Base-by-base conservation (phyloP, 2,113 vertebrate species). In the Eulemur rufifrons region DNA sequence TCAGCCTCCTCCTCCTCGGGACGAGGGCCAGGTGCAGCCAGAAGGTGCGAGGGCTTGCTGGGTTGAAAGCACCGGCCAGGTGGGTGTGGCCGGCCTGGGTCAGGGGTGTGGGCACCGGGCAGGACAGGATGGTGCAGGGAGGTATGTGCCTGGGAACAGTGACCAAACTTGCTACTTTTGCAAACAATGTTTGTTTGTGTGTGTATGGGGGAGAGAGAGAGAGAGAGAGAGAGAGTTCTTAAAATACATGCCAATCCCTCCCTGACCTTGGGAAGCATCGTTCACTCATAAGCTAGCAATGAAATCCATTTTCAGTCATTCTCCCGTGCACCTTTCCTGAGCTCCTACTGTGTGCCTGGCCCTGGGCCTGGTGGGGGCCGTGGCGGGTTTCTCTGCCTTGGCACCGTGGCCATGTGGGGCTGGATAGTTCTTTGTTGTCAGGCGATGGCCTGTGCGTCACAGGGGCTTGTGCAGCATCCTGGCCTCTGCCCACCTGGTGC, bases 301-400 rank as follows among this genome's bases (percentile, higher is more conserved):
- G 13, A 34, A 2, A 21, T 8, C 0, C 1, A 25, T 9, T 23
- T 21, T n/a, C 25, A 1, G 68, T 2, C 50, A 1, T 56, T 39
- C 9, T 0, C 4, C 1, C 2, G 9, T n/a, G 18, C 66, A 5
- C 6, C 0, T 3, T 59, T 5, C 13, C 3, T 27, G 77, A 37
- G 68, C n/a, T 1, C 54, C 45, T 21, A 0, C 29, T 4, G 0
- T 2, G 13, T 2, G 20, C 52, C 1, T 6, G 54, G 11, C 18
- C 86, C 56, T 17, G 14, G 27, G 54, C 42, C 56, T 8, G 4
- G 21, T 12, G 73, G 8, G 34, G 32, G 29, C 32, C 0, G 20
- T 2, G 39, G 32, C 3, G 2, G 37, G 29, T 29, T 20, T 77
- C 8, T 50, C 15, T 1, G 27, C 8, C 7, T 12, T 29, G 73